Conservation (phyloP, 2,113 vertebrate species). For the Andinoacara biseriatus region DNA sequence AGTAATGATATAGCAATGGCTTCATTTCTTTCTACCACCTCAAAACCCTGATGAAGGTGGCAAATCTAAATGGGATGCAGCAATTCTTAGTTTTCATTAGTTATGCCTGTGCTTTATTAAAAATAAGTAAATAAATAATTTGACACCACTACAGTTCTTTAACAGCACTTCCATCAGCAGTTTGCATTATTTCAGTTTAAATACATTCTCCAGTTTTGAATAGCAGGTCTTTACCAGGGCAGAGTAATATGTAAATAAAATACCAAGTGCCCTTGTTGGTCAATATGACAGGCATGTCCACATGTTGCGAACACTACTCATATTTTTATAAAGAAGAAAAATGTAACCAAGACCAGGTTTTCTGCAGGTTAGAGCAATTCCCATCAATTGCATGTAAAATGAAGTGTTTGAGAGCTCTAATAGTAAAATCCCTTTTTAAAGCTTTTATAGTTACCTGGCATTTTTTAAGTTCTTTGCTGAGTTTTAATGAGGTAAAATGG, state of each 20-base stretch:
- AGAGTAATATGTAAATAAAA: not conserved
- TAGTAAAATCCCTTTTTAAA: not conserved
- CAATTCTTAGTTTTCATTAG: not conserved
- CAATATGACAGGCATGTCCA: not conserved
- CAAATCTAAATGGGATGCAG: not conserved
- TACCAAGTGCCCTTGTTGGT: not conserved
- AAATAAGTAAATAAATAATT: too few species aligned
- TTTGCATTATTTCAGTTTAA: not conserved
- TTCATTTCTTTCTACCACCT: not conserved
- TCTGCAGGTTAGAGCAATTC: not conserved
- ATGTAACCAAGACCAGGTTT: not conserved
- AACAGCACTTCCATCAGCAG: not conserved
- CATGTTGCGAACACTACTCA: not conserved
- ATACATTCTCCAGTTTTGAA: not conserved
- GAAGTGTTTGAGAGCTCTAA: not conserved
- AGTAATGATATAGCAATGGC: not conserved
- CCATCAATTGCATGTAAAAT: not conserved
- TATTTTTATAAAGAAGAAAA: not conserved
- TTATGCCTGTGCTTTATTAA: accelerated
- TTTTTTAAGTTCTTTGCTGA: conserved; percentile 84
- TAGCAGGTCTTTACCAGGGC: accelerated
- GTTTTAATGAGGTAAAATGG: conserved; percentile 78
- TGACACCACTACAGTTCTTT: accelerated
- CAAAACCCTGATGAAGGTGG: not conserved
- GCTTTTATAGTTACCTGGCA: conserved; percentile 83